These are phyloP conservation scores for Urocolius indicus DNA, from an alignment of 2,113 vertebrate species.

Conservation along the genomic window DNA sequence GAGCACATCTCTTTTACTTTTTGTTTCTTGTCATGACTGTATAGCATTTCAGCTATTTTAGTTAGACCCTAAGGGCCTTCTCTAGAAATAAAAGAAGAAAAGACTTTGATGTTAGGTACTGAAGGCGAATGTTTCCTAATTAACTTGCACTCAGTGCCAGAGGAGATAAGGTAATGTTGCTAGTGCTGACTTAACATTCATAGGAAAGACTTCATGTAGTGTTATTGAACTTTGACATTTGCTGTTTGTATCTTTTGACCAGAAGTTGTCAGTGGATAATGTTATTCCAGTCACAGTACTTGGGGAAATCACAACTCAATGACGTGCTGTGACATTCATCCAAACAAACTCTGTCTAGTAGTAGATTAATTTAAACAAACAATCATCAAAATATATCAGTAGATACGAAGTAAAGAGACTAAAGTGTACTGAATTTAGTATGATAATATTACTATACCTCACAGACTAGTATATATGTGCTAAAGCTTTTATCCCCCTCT, in stretches of 20 bases:
- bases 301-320: neutral
- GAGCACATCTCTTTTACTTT: neutral
- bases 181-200: neutral
- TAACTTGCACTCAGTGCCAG: constrained; percentile 20
- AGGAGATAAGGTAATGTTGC: constrained; percentile 1
- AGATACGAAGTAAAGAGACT: neutral
- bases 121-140: constrained; percentile 31
- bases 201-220: neutral
- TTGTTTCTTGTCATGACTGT: neutral
- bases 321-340: neutral
- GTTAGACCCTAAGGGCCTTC: neutral
- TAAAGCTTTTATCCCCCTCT: neutral
- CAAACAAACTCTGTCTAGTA: neutral
- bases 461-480: neutral
- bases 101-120: neutral
- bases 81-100: constrained; percentile 40
- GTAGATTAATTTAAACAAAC: neutral
- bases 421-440: neutral
- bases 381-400: neutral
- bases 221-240: constrained; percentile 13
- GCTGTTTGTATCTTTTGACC: neutral
- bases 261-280: neutral
- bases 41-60: neutral
- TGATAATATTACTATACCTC: neutral
- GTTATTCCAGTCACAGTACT: neutral